These are phyloP conservation scores for Melikaiella ostensackeni DNA, from an alignment of 2,888 invertebrate genomes.

Conservation along the genomic window DNA sequence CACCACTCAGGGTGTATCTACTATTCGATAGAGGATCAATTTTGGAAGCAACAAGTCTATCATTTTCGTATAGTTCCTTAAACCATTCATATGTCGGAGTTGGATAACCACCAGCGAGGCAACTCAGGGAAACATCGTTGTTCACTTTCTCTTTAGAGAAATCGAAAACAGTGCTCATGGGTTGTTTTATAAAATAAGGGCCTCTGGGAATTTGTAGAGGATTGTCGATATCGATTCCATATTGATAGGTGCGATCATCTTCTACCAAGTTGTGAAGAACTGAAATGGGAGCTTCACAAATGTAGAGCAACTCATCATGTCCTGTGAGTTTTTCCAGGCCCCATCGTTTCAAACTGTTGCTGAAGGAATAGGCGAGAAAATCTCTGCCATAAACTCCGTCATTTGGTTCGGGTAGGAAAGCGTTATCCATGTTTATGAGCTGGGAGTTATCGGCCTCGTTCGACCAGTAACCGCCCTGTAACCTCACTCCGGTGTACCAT, in stretches of 20 bases:
- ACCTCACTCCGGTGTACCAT: constrained; percentile 92
- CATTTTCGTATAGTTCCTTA: constrained; percentile 91
- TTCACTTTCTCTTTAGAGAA: constrained; percentile 83
- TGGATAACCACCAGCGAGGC: constrained; percentile 92
- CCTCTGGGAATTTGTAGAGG: constrained; percentile 90
- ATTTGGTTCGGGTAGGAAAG: constrained; percentile 85
- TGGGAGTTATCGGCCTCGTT: constrained; percentile 91
- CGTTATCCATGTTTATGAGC: constrained; percentile 87
- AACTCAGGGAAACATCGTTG: constrained; percentile 88
- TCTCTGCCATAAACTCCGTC: constrained; percentile 81
- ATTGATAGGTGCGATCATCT: constrained; percentile 89
- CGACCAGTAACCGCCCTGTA: constrained; percentile 87
- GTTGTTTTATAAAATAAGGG: constrained; percentile 92
- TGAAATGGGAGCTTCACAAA: constrained; percentile 92
- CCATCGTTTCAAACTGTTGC: constrained; percentile 85
- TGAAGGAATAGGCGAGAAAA: constrained; percentile 85
- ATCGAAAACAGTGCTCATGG: constrained; percentile 90
- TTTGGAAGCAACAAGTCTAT: constrained; percentile 83
- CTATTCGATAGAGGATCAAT: constrained; percentile 88
- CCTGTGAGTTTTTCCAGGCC: constrained; percentile 90
- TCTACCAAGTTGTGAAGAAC: constrained; percentile 84
- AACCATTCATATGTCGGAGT: constrained; percentile 94
- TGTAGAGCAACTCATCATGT: constrained; percentile 87
- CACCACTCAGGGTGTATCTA: constrained; percentile 93
- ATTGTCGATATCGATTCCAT: constrained; percentile 90